These are phyloP conservation scores for Atrichornis clamosus DNA, from an alignment of 2,113 vertebrate species.

Conservation along the genomic window DNA sequence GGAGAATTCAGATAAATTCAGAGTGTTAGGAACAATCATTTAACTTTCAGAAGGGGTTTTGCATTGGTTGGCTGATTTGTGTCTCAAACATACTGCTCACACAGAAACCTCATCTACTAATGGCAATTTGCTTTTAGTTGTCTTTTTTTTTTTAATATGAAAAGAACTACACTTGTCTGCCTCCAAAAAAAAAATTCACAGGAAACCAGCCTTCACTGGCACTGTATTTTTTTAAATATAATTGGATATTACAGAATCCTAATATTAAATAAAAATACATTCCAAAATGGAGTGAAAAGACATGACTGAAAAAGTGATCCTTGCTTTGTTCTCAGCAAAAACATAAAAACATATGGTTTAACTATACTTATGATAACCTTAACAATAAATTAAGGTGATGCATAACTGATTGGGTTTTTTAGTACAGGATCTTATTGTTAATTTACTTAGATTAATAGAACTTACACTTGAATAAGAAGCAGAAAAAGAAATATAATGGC, in stretches of 20 bases:
- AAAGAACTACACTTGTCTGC: not conserved
- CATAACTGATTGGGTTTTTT: not conserved
- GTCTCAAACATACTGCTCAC: not conserved
- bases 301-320: not conserved
- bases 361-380: not conserved
- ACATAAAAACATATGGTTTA: not conserved
- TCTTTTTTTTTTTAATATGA: not conserved
- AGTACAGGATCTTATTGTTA: not conserved
- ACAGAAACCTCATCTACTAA: not conserved
- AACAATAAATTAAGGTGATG: not conserved
- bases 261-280: not conserved
- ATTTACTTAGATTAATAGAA: not conserved
- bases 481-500: not conserved
- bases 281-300: not conserved
- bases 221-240: not conserved
- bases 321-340: not conserved
- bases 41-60: accelerated
- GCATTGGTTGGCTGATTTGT: not conserved
- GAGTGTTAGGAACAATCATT: not conserved
- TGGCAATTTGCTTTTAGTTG: not conserved
- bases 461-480: not conserved
- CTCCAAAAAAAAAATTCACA: not conserved
- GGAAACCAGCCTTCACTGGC: not conserved
- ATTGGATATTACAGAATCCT: not conserved
- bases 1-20: not conserved